Evolutionary conservation across 2,113 vertebrate genomes (phyloP).

Genomic region (Micronisus gabar): DNA sequence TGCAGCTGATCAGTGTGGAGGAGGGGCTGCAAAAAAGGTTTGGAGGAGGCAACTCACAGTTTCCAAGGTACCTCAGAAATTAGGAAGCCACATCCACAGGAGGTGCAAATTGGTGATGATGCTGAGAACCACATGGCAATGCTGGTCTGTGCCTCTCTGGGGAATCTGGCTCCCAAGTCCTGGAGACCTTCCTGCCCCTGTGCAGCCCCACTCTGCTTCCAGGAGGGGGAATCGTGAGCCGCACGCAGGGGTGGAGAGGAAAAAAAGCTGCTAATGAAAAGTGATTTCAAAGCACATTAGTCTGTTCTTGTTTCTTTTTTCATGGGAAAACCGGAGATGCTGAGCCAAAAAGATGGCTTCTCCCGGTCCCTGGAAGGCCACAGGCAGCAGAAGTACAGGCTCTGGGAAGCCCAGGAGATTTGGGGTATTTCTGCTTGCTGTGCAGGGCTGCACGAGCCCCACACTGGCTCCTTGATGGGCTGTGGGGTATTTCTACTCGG

Average conservation of each 20-base stretch:
- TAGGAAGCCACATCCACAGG: neutral
- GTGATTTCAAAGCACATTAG: neutral
- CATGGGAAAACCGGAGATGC: neutral
- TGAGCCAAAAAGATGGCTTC: neutral
- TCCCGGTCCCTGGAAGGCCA: neutral
- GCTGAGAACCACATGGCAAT: neutral
- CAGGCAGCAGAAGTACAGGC: neutral
- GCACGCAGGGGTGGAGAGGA: neutral
- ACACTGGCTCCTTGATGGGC: accelerated
- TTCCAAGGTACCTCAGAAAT: neutral
- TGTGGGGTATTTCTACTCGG: no score
- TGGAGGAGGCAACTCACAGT: neutral
- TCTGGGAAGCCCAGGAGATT: neutral
- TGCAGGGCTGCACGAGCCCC: neutral
- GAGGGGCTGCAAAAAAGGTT: neutral
- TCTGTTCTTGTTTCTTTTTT: neutral
- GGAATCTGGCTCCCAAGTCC: neutral
- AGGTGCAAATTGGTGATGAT: neutral
- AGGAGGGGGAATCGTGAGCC: neutral
- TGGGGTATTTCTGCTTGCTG: neutral
- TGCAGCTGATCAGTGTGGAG: neutral
- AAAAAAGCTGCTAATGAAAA: accelerated
- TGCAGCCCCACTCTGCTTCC: neutral
- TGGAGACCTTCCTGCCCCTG: neutral
- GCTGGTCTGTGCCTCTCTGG: neutral